Base-by-base conservation (phyloP, 2,797 vertebrate genomes). In the Pipistrellus pygmaeus region DNA sequence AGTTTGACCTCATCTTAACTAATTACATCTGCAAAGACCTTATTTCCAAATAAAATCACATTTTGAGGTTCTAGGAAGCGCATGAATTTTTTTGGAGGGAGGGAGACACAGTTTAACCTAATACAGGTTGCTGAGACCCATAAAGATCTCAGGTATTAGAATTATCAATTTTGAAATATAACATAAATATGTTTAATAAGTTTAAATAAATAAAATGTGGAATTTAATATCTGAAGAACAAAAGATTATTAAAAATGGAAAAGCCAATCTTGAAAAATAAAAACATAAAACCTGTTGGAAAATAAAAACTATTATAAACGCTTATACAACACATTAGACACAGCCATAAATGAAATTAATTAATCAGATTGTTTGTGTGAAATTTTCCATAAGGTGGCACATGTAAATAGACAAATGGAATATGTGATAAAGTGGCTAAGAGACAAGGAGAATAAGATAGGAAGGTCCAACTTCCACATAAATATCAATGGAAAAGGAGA, bases 261-360 rank as follows among this genome's bases (percentile, higher is more conserved):
- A 0, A 80, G 9, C 3, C 0, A 30, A 32, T 72, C 75, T 89
- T 73, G 3, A 55, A 83, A 82, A 78, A 89, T n/a, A 60, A 72
- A 85, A 82, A 20, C 17, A 66, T 51, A 81, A 85, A 83, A 83
- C 32, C 32, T 64, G 4, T 71, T 93, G 85, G 71, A 62, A 76
- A 86, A 92, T 64, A 60, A 85, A 92, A 82, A 35, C 15, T 20
- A 53, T 30, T 77, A 83, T 4, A 86, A 77, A 76, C 92, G 53
- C 3, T 66, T 35, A 83, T 25, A 75, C 5, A 93, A 69, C 3
- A 55, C 27, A 44, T n/a, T 85, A 82, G 23, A 46, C 13, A 73
- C 10, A 75, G 12, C n/a, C 30, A 66, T 72, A 94, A 77, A 53
- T 78, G 13, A 57, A 91, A 93, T 60, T 46, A 75, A 85, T 17